These are phyloP conservation scores for Empidonax traillii DNA, from an alignment of 2,113 vertebrate genomes.

Conservation along the genomic window DNA sequence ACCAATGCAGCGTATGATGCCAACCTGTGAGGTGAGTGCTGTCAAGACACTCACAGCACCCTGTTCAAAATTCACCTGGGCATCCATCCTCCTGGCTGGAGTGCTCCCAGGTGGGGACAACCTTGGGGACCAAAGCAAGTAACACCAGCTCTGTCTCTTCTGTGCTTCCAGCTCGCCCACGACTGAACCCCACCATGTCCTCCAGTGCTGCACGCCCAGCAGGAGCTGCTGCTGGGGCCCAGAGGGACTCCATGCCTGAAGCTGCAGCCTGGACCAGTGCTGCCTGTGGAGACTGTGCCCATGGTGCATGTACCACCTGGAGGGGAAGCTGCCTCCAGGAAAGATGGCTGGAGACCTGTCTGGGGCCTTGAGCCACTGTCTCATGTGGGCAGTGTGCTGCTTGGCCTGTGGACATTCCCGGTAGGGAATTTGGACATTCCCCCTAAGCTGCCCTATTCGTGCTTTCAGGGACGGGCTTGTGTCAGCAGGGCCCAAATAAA, in stretches of 20 bases:
- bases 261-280: accelerated
- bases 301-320: accelerated
- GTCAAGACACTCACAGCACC: accelerated
- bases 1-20: background rate
- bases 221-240: background rate
- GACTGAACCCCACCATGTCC: accelerated
- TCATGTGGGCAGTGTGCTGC: background rate
- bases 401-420: background rate
- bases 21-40: background rate
- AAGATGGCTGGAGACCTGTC: too few species aligned
- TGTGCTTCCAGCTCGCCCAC: background rate
- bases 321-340: background rate
- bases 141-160: background rate
- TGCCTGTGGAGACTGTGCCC: background rate
- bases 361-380: too few species aligned
- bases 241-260: background rate
- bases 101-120: background rate
- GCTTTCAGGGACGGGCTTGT: background rate
- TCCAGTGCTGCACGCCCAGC: background rate
- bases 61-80: background rate
- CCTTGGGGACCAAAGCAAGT: too few species aligned
- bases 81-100: background rate
- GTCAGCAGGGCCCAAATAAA: background rate
- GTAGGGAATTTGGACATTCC: background rate
- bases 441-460: background rate